phyloP scores from a whole-genome alignment of 2,113 vertebrate genomes.

The Mormoops blainvillei region DNA sequence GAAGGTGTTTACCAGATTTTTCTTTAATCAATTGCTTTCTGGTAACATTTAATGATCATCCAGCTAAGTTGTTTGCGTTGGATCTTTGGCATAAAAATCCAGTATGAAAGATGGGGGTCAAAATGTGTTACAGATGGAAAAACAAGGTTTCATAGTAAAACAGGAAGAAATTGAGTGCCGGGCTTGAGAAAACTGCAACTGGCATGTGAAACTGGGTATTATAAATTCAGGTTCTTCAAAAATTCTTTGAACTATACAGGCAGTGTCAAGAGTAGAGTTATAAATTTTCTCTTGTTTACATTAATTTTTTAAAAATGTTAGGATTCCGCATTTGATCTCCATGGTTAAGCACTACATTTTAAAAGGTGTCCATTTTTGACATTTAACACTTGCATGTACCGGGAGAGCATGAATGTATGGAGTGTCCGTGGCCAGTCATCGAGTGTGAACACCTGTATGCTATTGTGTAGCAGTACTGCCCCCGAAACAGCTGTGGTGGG shows the following conservation, averaged over 20 bases:
- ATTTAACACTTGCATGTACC: neutral
- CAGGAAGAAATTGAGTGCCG: neutral
- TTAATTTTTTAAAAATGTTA: neutral
- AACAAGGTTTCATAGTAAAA: neutral
- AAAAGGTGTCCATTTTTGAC: neutral
- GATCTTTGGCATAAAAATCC: conserved; percentile 20
- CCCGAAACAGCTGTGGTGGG: neutral
- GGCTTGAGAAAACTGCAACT: neutral
- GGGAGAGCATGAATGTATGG: neutral
- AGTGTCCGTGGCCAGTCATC: neutral
- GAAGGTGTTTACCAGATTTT: neutral
- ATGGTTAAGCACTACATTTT: neutral
- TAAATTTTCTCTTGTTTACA: neutral
- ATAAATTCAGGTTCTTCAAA: neutral
- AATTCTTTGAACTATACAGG: neutral
- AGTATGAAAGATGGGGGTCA: neutral
- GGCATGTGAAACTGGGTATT: neutral
- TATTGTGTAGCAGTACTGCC: neutral
- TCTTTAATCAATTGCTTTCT: conserved; percentile 11
- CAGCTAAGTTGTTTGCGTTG: neutral
- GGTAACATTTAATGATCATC: conserved; percentile 15
- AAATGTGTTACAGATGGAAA: neutral
- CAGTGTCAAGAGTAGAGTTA: neutral
- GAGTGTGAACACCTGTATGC: neutral
- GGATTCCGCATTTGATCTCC: neutral